These are phyloP conservation scores for Carterocephalus palaemon DNA, from an alignment of 2,888 invertebrate genomes.

Conservation along the genomic window DNA sequence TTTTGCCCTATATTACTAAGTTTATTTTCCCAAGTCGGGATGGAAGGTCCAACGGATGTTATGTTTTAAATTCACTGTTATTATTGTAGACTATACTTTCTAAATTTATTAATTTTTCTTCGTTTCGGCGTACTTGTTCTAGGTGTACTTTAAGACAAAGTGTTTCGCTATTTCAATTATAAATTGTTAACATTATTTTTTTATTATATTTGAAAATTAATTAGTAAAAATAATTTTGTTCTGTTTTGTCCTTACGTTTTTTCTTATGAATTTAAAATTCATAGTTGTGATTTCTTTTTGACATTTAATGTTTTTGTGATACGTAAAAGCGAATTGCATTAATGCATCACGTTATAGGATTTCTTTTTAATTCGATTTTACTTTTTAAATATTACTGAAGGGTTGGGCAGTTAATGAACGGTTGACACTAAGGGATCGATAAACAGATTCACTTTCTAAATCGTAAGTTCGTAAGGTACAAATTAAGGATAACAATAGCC, in stretches of 20 bases:
- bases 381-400: conserved; percentile 50
- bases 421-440: conserved; percentile 47
- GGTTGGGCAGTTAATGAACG: conserved; percentile 46
- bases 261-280: conserved; percentile 78
- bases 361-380: conserved; percentile 49
- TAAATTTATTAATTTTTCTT: conserved; percentile 23
- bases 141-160: conserved; percentile 39
- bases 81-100: conserved; percentile 3
- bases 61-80: neutral
- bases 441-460: conserved; percentile 43
- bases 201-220: conserved; percentile 38
- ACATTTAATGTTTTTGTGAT: conserved; percentile 80
- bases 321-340: conserved; percentile 73
- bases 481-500: conserved; percentile 59
- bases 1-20: too few relatives aligned
- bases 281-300: conserved; percentile 78
- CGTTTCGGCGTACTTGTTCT: conserved; percentile 36
- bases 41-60: neutral
- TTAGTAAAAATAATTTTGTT: conserved; percentile 50
- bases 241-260: conserved; percentile 66
- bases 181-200: conserved; percentile 44
- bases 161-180: conserved; percentile 40
- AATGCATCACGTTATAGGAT: conserved; percentile 70
- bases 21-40: conserved; percentile 11
- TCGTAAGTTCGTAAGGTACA: conserved; percentile 68